Conservation (phyloP, 2,888 invertebrate species). For the Drosophila maculinotata region DNA sequence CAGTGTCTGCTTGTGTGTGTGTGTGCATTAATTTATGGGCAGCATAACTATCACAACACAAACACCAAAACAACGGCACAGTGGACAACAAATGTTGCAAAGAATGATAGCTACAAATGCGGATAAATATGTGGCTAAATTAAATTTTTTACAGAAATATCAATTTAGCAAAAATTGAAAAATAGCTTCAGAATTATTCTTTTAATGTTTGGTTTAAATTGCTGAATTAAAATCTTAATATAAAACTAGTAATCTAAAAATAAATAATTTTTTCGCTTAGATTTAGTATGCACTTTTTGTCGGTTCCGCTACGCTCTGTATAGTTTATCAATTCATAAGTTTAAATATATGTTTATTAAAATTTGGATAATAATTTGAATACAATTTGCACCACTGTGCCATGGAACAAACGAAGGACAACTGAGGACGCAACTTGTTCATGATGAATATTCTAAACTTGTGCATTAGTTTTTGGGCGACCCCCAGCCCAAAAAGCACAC, state of each 20-base stretch:
- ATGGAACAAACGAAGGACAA: conserved; percentile 43
- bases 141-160: neutral
- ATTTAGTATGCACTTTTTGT: no score
- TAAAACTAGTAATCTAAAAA: no score
- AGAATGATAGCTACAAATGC: neutral
- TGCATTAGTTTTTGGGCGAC: conserved; percentile 53
- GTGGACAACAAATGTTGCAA: conserved; percentile 21
- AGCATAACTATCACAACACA: conserved; percentile 65
- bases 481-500: conserved; percentile 22
- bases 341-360: no score
- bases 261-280: no score
- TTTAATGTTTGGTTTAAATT: no score
- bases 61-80: conserved; percentile 46
- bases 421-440: conserved; percentile 51
- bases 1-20: conserved; percentile 22
- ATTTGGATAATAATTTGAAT: no score
- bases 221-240: no score
- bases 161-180: no score
- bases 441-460: conserved; percentile 64
- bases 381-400: conserved; percentile 33
- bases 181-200: no score
- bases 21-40: conserved; percentile 70
- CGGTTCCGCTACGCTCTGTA: neutral
- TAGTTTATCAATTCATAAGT: no score
- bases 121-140: no score